These are phyloP conservation scores for Pseudomyrmex pallidus DNA, from an alignment of 1,140 invertebrate genomes.

Conservation along the genomic window DNA sequence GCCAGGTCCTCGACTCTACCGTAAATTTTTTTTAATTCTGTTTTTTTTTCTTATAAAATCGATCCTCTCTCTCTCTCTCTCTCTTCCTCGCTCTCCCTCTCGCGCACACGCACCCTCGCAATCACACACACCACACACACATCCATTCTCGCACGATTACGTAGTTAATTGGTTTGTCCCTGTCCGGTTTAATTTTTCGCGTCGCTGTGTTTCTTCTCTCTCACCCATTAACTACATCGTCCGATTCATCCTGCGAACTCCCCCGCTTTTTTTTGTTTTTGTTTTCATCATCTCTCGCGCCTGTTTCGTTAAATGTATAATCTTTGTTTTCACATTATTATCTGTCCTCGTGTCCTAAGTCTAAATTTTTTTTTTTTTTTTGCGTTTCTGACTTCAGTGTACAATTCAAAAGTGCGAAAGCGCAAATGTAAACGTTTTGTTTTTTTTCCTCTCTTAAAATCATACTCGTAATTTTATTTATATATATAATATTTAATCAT, in stretches of 20 bases:
- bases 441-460: conserved; percentile 69
- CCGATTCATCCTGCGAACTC: conserved; percentile 55
- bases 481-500: conserved; percentile 61
- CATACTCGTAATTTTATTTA: conserved; percentile 70
- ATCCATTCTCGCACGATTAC: conserved; percentile 70
- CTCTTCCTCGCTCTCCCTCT: conserved; percentile 68
- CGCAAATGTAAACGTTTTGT: conserved; percentile 70
- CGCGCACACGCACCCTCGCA: conserved; percentile 44
- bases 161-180: conserved; percentile 71
- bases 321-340: conserved; percentile 42
- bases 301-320: conserved; percentile 58
- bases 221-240: conserved; percentile 70
- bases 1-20: conserved; percentile 81
- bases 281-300: conserved; percentile 46
- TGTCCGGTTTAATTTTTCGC: conserved; percentile 44
- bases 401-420: conserved; percentile 75
- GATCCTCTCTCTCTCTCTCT: conserved; percentile 69
- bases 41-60: conserved; percentile 80
- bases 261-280: not conserved
- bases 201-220: conserved; percentile 72
- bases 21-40: conserved; percentile 74
- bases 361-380: conserved; percentile 35
- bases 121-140: conserved; percentile 64
- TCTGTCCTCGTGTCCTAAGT: conserved; percentile 37
- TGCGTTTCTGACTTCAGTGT: conserved; percentile 62